Percentiles rank a stretch among this genome's conserved stretches.
Conservation (phyloP, 2,113 vertebrate genomes). For the Uropsilus gracilis region DNA sequence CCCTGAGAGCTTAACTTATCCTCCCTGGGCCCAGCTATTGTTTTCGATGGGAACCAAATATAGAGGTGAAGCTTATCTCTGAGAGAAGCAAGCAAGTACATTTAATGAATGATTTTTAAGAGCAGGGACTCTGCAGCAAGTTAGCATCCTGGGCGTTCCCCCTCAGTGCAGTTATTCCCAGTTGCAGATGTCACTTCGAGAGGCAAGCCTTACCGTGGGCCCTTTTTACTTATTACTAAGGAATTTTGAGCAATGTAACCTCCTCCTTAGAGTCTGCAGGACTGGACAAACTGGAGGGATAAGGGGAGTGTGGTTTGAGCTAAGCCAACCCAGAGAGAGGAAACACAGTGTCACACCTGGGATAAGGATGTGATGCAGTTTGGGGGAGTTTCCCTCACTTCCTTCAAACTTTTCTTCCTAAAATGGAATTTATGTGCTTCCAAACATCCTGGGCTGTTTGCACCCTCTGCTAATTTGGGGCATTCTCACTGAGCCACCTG, state of each 20-base stretch:
- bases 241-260: background rate
- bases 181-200: background rate
- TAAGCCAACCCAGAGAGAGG: background rate
- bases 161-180: background rate
- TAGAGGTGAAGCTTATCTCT: background rate
- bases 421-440: background rate
- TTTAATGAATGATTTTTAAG: background rate
- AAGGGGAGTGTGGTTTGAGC: background rate
- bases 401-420: background rate
- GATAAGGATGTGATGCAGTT: background rate
- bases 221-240: background rate
- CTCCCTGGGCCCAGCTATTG: background rate
- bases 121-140: background rate
- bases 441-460: background rate
- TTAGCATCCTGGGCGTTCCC: fast-evolving
- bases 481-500: background rate
- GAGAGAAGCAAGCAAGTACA: conserved; percentile 1
- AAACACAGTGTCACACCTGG: fast-evolving
- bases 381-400: background rate
- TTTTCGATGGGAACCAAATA: background rate
- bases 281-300: fast-evolving
- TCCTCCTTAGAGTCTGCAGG: background rate
- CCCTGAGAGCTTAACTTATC: background rate
- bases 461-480: background rate
- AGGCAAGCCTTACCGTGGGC: background rate